phyloP scores from a whole-genome alignment of 2,888 invertebrate species.

The Eumacrocentrus americanus region DNA sequence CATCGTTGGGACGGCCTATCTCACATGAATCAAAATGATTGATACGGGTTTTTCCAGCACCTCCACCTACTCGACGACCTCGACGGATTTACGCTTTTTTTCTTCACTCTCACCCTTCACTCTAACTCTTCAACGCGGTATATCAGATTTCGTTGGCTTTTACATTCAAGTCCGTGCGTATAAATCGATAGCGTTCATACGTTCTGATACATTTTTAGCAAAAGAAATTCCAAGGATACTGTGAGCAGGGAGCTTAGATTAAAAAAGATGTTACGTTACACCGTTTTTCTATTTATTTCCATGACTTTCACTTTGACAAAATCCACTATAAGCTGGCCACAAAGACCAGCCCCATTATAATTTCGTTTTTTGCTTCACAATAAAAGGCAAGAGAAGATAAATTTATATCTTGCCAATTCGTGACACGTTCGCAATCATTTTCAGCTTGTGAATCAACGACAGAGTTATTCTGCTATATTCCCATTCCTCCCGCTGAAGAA shows the following conservation, averaged over 20 bases:
- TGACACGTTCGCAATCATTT: not conserved
- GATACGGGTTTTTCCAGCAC: slow-evolving; percentile 36
- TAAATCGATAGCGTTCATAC: slow-evolving; percentile 2
- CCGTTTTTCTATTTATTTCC: too few relatives aligned
- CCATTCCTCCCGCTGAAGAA: not conserved
- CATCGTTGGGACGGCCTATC: slow-evolving; percentile 33
- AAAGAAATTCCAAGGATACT: too few relatives aligned
- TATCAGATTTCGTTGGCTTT: slow-evolving; percentile 27
- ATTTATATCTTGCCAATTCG: slow-evolving; percentile 3
- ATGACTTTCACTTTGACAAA: too few relatives aligned
- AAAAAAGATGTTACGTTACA: too few relatives aligned
- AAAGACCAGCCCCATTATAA: too few relatives aligned
- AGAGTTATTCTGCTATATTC: not conserved
- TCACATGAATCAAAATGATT: slow-evolving; percentile 44
- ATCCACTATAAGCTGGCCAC: too few relatives aligned
- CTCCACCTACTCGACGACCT: slow-evolving; percentile 17
- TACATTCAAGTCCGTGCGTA: not conserved
- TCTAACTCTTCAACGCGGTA: slow-evolving; percentile 1
- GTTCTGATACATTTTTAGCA: not conserved
- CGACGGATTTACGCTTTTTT: slow-evolving; percentile 15
- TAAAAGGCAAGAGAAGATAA: too few relatives aligned
- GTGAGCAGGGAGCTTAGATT: too few relatives aligned
- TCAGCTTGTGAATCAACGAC: not conserved
- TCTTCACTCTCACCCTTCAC: not conserved
- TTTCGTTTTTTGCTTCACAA: too few relatives aligned